Conservation (phyloP, 2,888 invertebrate genomes). For the Tenthredo distinguenda region DNA sequence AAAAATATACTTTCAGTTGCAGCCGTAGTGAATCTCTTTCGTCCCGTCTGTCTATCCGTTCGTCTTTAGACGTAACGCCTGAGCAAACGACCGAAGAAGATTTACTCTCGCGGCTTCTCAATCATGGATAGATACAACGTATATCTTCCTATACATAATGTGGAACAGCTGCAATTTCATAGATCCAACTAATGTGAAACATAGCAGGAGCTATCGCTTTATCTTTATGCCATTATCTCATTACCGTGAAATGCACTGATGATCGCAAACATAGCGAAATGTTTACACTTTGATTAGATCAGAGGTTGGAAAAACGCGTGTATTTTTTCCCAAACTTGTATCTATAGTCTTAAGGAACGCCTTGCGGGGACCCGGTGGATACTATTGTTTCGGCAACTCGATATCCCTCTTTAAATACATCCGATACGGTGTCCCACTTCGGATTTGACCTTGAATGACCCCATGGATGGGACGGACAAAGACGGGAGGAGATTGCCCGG, state of each 20-base stretch:
- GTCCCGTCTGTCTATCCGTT: conserved; percentile 25
- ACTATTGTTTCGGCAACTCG: conserved; percentile 47
- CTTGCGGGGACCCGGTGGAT: not conserved
- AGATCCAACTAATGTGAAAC: no score
- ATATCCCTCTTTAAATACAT: conserved; percentile 44
- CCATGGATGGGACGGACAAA: conserved; percentile 25
- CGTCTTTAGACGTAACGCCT: conserved; percentile 18
- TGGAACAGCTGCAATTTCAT: not conserved
- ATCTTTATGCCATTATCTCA: not conserved
- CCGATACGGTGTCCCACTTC: conserved; percentile 46
- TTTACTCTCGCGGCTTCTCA: conserved; percentile 7
- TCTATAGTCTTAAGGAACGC: not conserved
- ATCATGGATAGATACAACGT: not conserved
- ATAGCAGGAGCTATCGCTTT: not conserved
- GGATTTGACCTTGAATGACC: conserved; percentile 48
- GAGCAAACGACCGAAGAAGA: conserved; percentile 21
- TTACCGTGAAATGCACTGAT: not conserved
- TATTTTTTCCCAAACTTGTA: not conserved
- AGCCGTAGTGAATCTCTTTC: conserved; percentile 47
- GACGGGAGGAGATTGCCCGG: conserved; percentile 22
- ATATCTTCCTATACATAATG: not conserved
- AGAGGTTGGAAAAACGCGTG: not conserved
- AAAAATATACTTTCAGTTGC: conserved; percentile 48
- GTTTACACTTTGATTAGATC: conserved; percentile 1
- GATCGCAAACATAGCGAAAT: not conserved